Percentiles rank a stretch among this genome's conserved stretches.
These are phyloP conservation scores for Pterocles gutturalis DNA, from an alignment of 2,113 vertebrate genomes.

Conservation along the genomic window DNA sequence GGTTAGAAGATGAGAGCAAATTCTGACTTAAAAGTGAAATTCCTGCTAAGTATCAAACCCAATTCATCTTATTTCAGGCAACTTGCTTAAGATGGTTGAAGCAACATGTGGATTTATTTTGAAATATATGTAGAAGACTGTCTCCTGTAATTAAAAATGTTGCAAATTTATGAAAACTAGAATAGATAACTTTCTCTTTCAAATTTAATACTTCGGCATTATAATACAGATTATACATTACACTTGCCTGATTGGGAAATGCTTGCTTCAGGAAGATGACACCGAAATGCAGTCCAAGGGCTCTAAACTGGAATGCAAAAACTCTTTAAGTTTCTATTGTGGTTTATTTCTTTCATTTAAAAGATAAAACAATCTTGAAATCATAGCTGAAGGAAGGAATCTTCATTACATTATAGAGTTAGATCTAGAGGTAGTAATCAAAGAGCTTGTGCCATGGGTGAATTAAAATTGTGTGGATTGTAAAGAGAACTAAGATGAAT, in stretches of 20 bases:
- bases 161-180: background rate
- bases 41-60: background rate
- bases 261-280: background rate
- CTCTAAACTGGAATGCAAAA: background rate
- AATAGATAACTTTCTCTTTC: background rate
- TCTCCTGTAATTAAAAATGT: background rate
- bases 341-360: background rate
- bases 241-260: background rate
- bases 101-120: background rate
- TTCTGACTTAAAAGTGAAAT: background rate
- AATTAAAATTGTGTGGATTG: background rate
- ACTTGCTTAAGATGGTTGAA: background rate
- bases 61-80: background rate
- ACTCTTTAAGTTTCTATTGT: background rate
- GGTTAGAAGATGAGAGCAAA: background rate
- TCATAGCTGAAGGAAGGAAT: background rate
- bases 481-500: background rate
- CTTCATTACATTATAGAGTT: background rate
- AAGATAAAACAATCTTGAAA: background rate
- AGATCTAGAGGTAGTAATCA: background rate
- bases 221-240: background rate
- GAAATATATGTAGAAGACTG: rapidly evolving
- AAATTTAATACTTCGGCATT: background rate
- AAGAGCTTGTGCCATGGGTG: background rate
- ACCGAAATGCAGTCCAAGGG: background rate